A percentile compares a stretch with the other conserved stretches of the same genome.
Conservation (phyloP, 2,113 vertebrate species). For the Orientallactaga bullata region DNA sequence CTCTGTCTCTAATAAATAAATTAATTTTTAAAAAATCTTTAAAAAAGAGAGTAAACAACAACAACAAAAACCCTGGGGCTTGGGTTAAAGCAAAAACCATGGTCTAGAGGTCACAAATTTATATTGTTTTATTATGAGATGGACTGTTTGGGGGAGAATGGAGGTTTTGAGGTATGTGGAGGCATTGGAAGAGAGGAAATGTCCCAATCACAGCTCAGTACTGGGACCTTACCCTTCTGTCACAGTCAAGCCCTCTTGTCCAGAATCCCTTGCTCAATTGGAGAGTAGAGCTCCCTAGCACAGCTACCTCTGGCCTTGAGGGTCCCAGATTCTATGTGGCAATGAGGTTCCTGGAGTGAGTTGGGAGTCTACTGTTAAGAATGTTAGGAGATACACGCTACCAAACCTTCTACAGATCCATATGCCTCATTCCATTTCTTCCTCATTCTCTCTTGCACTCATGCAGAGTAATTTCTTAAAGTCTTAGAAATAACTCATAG, state of each 20-base stretch:
- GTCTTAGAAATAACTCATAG: slow-evolving; percentile 8
- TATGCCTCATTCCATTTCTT: background rate
- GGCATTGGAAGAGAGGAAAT: slow-evolving; percentile 12
- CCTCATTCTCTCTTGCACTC: background rate
- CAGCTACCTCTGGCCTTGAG: background rate
- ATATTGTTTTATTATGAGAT: background rate
- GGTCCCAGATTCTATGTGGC: background rate
- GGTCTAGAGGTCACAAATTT: background rate
- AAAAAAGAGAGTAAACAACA: no score
- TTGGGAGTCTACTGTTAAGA: background rate
- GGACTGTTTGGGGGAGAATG: background rate
- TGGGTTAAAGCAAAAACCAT: slow-evolving; percentile 30
- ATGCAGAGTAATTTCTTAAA: background rate
- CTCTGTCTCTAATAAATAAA: no score
- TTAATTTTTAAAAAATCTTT: no score
- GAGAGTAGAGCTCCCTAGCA: background rate
- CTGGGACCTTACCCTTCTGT: background rate
- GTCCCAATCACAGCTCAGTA: background rate
- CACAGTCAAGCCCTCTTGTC: background rate
- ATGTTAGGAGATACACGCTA: background rate
- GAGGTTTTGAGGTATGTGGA: background rate
- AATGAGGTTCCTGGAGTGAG: background rate
- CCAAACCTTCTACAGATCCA: background rate
- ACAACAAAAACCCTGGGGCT: background rate
- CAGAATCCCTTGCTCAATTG: background rate